Base-by-base conservation (phyloP, 2,888 invertebrate genomes). In the Rotaria socialis region DNA sequence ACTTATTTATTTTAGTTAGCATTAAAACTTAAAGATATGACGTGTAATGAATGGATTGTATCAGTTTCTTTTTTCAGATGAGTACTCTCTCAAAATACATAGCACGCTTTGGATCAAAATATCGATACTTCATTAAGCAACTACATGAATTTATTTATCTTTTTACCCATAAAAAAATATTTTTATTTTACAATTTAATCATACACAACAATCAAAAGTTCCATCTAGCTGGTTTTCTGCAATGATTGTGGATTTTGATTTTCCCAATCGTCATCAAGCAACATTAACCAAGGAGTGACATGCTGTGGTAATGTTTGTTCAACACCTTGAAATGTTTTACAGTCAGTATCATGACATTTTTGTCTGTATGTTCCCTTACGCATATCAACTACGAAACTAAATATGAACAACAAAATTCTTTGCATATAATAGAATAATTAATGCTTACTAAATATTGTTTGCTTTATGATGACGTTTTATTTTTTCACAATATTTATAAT, bases 301-400 rank as follows among this genome's bases (percentile, higher is more conserved):
- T 67, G 35, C 16, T 5, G 5, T 67, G 67, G 67, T 41, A 67
- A 35, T 35, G 5, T 19, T 27, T 19, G 3, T 41, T 67, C 67
- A 10, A 67, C 14, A 6, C 67, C 35, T 67, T 67, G 67, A 35
- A 67, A 67, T 41, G 67, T 41, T 47, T 89, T 89, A 88, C 93
- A 94, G 84, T 93, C 93, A 86, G 92, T 92, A 89, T 94, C 94
- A 89, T 93, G 92, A 89, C 94, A 94, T 89, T 93, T 93, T 89
- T 94, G 94, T 88, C 92, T 93, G 88, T 92, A 92, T 22, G 90
- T 89, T 86, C 91, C 92, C 80, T 88, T 90, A 43, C 89, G 89
- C 41, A 93, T 89, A 89, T 93, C 92, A 7, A 92, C 93, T 84
- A 93, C 89, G 89, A 91, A 88, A 89, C 90, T 90, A 88, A 24